phyloP scores from a whole-genome alignment of 2,888 invertebrate genomes.

The Calameuta idolon region DNA sequence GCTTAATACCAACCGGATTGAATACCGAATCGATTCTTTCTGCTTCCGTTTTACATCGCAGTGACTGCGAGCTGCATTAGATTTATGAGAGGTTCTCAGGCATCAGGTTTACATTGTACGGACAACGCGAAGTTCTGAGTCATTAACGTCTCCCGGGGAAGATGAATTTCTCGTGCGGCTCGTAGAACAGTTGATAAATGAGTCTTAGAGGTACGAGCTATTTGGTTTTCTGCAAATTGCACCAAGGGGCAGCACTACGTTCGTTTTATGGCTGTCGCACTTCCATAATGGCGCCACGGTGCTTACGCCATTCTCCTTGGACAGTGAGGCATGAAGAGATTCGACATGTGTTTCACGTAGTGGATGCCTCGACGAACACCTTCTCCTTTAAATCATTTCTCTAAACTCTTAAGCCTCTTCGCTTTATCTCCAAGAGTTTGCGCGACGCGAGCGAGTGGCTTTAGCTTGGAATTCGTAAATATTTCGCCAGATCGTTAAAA shows the following conservation, averaged over 20 bases:
- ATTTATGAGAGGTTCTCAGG: not conserved
- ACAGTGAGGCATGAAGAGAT: not conserved
- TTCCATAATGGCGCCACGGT: not conserved
- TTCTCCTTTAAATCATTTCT: not conserved
- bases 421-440: not conserved
- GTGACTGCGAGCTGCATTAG: not conserved
- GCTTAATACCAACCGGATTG: not conserved
- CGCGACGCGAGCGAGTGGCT: constrained; percentile 8
- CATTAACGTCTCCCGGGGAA: not conserved
- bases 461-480: constrained; percentile 47
- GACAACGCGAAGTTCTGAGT: not conserved
- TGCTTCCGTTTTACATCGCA: not conserved
- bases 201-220: not conserved
- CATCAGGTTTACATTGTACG: not conserved
- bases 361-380: not conserved
- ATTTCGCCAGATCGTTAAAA: constrained; percentile 45
- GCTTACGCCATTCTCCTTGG: not conserved
- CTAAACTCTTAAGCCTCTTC: not conserved
- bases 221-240: not conserved
- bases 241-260: not conserved
- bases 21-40: not conserved
- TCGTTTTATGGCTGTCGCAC: not conserved
- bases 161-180: constrained; percentile 4
- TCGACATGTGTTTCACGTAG: not conserved
- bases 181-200: not conserved